Evolutionary conservation across 2,888 invertebrate species (phyloP), one percentile per base, ranked within the genome.

Genomic region (Melanotus villosus): DNA sequence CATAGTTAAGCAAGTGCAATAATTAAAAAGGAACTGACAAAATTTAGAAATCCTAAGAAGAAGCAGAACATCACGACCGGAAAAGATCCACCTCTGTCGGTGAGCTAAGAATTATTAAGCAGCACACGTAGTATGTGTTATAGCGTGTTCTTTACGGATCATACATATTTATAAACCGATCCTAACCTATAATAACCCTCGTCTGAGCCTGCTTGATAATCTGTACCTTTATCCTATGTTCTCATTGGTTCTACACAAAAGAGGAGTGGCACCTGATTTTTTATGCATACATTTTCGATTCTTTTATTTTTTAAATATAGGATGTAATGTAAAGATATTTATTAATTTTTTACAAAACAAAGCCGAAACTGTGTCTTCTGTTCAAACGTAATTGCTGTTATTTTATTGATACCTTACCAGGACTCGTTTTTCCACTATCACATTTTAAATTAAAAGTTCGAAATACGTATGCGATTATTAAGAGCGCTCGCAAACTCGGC

Each of bases 111-210:
- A 70, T 70, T 70, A 70, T 70, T 70, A 70, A 70, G 38, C 70
- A 70, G 67, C 70, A 70, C 70, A 70, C 75, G 75, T 75, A 73
- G n/a, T 73, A 66, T 73, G 68, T 74, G 71, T 75, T 80, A 80
- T 83, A 82, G 83, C 83, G 83, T 84, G 84, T 81, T 82, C 81
- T 80, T 80, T 78, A 76, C 77, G 76, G 81, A 83, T 84, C 84
- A 84, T 84, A 84, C 84, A 84, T 84, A 84, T 84, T 84, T 84
- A 84, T 84, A 84, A 80, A 81, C 81, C 80, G 80, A 82, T 81
- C 80, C 83, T 81, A 84, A 84, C 84, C 84, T 84, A 82, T 84
- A 84, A 84, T 84, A 84, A 84, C 77, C 79, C 81, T 80, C 80
- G 82, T 81, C 83, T 82, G 80, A 80, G 79, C 77, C 80, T 76